Base-by-base conservation (phyloP, 1,140 invertebrate genomes). In the Contarinia nasturtii region DNA sequence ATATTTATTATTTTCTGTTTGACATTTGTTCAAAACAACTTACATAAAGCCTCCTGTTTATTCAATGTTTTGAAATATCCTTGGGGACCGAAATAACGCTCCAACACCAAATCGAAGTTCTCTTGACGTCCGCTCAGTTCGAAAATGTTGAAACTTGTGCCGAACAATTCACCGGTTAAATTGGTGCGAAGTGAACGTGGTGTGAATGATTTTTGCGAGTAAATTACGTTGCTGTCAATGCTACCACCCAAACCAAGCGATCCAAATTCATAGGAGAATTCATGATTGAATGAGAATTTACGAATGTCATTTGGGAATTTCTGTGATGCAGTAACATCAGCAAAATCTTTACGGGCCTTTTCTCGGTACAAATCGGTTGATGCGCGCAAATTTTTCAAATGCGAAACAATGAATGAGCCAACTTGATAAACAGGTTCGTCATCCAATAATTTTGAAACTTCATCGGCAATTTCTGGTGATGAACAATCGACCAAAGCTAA, bases 91-190 rank as follows among this genome's bases (percentile, higher is more conserved):
- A 95, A 72, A 57, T 86, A 82, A 42, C 80, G 76, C 65, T 94
- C 90, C 8, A 92, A 57, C 0, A 91, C 55, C 42, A 73, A 69
- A 52, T 95, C 90, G 17, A 94, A 57, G 55, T 93, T 92, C 57
- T 93, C 86, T 58, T 85, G 74, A 49, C 90, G 78, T 2, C 76
- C 72, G 44, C 80, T 80, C 11, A 93, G 50, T 63, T 95, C 86
- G 22, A 95, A 65, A 19, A 92, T 68, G 59, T 95, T 94, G 52
- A 89, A 74, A 19, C 73, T 78, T 40, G 81, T 77, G 19, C 90
- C 90, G 57, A 94, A 94, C 1, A 93, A 47, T 57, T 92, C 81
- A 2, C 81, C 68, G 1, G 86, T 91, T 0, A 94, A 57, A 63
- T 95, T 95, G 2, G 91, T 53, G 52, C 66, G 77, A 1, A 70